Evolutionary conservation across 2,888 invertebrate genomes (phyloP).

Genomic region (Heterodera filipjevi): DNA sequence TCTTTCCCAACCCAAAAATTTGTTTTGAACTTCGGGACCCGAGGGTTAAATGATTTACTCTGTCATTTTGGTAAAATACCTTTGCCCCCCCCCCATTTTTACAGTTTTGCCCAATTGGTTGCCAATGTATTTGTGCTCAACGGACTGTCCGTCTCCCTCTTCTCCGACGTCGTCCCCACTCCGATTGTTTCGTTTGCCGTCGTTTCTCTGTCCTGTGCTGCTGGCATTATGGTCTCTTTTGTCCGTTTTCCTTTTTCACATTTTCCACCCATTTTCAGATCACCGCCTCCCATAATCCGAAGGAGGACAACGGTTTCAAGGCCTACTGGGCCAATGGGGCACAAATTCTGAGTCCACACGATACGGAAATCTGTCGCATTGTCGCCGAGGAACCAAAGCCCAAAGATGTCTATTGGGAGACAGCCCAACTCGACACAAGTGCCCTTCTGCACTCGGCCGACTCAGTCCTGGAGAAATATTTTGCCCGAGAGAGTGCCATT

Average conservation of each 20-base stretch:
- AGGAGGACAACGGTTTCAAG: constrained; percentile 94
- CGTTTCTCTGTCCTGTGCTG: constrained; percentile 75
- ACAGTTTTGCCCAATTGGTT: constrained; percentile 84
- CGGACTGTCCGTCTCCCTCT: constrained; percentile 81
- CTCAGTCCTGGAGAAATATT: constrained; percentile 74
- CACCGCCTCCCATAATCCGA: constrained; percentile 93
- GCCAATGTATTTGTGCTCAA: constrained; percentile 80
- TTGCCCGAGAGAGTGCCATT: constrained; percentile 66
- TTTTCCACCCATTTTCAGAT: constrained; percentile 67
- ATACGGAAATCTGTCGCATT: constrained; percentile 80
- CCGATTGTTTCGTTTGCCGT: constrained; percentile 90
- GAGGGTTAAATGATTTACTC: too few relatives aligned
- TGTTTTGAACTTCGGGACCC: too few relatives aligned
- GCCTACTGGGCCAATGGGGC: constrained; percentile 91
- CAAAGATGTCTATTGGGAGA: constrained; percentile 79
- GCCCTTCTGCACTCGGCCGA: constrained; percentile 70
- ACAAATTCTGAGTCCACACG: constrained; percentile 88
- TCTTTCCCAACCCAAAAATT: too few relatives aligned
- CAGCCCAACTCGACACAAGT: constrained; percentile 70
- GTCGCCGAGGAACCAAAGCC: constrained; percentile 82
- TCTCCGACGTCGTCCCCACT: constrained; percentile 81
- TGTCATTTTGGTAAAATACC: too few relatives aligned
- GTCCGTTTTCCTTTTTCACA: background rate
- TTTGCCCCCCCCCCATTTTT: background rate
- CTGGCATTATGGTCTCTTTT: constrained; percentile 77